These are phyloP conservation scores for Drosophila varians DNA, from an alignment of 1,140 invertebrate species.

Conservation along the genomic window DNA sequence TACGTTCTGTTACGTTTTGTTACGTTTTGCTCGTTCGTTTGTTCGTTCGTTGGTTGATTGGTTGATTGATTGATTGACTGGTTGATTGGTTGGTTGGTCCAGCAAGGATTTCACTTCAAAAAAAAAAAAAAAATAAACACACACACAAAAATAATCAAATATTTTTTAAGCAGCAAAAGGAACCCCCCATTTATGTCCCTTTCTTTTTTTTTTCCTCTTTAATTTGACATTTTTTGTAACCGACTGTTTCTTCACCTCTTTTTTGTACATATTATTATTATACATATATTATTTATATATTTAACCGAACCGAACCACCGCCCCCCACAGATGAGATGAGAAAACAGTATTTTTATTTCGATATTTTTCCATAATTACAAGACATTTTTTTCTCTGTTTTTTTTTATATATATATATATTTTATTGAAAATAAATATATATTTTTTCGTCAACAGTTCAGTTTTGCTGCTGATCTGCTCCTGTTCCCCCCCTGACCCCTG, in stretches of 20 bases:
- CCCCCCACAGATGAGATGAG: slow-evolving; percentile 33
- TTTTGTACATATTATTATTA: slow-evolving; percentile 47
- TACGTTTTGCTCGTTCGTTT: slow-evolving; percentile 59
- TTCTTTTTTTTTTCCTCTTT: slow-evolving; percentile 48
- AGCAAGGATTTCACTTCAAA: slow-evolving; percentile 40
- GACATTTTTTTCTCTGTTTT: slow-evolving; percentile 19
- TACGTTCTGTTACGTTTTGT: slow-evolving; percentile 46
- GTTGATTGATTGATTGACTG: slow-evolving; percentile 21
- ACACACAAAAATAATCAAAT: slow-evolving; percentile 6
- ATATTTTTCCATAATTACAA: slow-evolving; percentile 18
- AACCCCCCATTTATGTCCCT: slow-evolving; percentile 75
- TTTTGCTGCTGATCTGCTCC: slow-evolving; percentile 42
- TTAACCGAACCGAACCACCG: slow-evolving; percentile 8
- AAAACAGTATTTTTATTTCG: slow-evolving; percentile 36
- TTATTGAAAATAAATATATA: slow-evolving; percentile 5
- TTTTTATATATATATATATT: slow-evolving; percentile 14
- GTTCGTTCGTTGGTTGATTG: slow-evolving; percentile 51
- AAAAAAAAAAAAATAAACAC: no score
- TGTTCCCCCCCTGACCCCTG: slow-evolving; percentile 20
- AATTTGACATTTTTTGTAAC: slow-evolving; percentile 14
- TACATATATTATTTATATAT: slow-evolving; percentile 16
- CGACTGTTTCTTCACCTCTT: slow-evolving; percentile 22
- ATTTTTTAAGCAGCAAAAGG: slow-evolving; percentile 24
- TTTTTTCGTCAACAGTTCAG: slow-evolving; percentile 23
- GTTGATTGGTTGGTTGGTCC: slow-evolving; percentile 50